Base-by-base conservation (phyloP, 2,888 invertebrate genomes). In the Leucoptera coffeella region DNA sequence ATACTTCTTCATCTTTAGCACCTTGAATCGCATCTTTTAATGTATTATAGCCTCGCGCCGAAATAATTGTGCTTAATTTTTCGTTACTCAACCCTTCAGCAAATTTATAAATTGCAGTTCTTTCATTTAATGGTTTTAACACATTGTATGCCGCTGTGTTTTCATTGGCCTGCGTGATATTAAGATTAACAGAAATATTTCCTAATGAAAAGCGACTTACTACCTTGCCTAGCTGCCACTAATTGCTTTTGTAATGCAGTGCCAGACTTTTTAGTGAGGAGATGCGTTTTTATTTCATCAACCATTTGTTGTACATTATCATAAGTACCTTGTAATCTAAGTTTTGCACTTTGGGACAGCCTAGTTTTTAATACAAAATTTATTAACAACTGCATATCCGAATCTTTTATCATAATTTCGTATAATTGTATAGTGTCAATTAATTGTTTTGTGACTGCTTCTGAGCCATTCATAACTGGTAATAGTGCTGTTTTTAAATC, bases 401-500 rank as follows among this genome's bases (percentile, higher is more conserved):
- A n/a, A n/a, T n/a, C n/a, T n/a, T n/a, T n/a, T n/a, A n/a, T 14
- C 24, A 22, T 22, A 10, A 7, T 11, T 3, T 22, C 22, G 15
- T 15, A 15, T 5, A 24, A 10, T 24, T 24, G 24, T 10, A 10
- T 14, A 3, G 15, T n/a, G n/a, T 24, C 6, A 2, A 8, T 9
- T 7, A n/a, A n/a, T n/a, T n/a, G n/a, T n/a, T n/a, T n/a, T n/a
- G n/a, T n/a, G n/a, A n/a, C n/a, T n/a, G n/a, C n/a, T n/a, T n/a
- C n/a, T n/a, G n/a, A n/a, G n/a, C n/a, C n/a, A n/a, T n/a, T n/a
- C n/a, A n/a, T n/a, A 7, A 5, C 10, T 6, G 11, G 10, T 3
- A 4, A n/a, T 15, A 24, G 15, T 4, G 24, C 24, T n/a, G 15
- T 15, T 10, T 24, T 24, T 24, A 24, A 24, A 24, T 24, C 15